Percentiles rank a stretch among this genome's conserved stretches.
phyloP scores from a whole-genome alignment of 2,888 invertebrate genomes.

The Epinotia bilunana region DNA sequence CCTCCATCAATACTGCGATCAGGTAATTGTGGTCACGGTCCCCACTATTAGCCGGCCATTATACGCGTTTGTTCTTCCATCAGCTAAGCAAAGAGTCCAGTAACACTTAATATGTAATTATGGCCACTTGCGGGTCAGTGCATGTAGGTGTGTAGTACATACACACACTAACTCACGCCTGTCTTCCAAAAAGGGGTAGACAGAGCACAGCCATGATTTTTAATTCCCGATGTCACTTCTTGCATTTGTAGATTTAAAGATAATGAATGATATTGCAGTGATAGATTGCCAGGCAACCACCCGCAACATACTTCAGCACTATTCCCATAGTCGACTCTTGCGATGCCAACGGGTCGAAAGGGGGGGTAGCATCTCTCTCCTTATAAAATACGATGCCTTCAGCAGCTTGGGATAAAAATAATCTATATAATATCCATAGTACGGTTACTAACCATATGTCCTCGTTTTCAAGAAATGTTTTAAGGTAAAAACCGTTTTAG shows the following conservation, averaged over 20 bases:
- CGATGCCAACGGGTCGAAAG: too few species aligned
- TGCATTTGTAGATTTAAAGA: too few species aligned
- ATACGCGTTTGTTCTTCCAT: conserved; percentile 46
- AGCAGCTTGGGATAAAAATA: too few species aligned
- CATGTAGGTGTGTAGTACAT: neutral
- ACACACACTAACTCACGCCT: neutral
- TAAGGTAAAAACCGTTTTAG: neutral
- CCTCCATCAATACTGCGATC: conserved; percentile 71
- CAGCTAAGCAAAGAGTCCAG: conserved; percentile 7
- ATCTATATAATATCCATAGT: neutral
- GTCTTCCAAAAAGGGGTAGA: too few species aligned
- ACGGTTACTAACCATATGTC: neutral
- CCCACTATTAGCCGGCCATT: conserved; percentile 52
- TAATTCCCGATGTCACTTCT: too few species aligned
- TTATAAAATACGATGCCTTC: too few species aligned
- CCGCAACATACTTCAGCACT: too few species aligned
- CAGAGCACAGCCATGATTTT: too few species aligned
- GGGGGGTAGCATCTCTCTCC: too few species aligned
- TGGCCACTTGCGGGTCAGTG: neutral
- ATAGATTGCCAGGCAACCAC: too few species aligned
- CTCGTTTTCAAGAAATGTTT: neutral
- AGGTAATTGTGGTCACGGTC: conserved; percentile 69
- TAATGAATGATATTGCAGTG: too few species aligned
- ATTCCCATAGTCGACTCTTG: too few species aligned
- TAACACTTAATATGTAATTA: conserved; percentile 6